A percentile compares a stretch with the other conserved stretches of the same genome.
These are phyloP conservation scores for Pammene aurita DNA, from an alignment of 2,888 invertebrate genomes.

Conservation along the genomic window DNA sequence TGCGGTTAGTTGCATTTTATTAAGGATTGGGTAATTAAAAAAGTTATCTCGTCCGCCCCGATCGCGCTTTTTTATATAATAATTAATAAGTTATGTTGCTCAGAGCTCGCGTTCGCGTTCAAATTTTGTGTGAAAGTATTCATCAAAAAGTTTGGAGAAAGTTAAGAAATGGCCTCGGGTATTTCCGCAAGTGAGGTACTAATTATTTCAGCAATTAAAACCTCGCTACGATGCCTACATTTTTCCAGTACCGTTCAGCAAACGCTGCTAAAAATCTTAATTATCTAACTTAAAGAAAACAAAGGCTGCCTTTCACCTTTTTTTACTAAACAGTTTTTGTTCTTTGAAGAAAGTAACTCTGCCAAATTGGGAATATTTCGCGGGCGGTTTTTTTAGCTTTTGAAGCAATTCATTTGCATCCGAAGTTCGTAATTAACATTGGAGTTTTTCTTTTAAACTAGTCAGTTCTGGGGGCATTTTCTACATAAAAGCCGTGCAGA, in stretches of 20 bases:
- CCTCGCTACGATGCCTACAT: slow-evolving; percentile 58
- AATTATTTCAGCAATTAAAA: slow-evolving; percentile 77
- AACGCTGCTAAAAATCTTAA: slow-evolving; percentile 66
- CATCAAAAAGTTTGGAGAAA: slow-evolving; percentile 59
- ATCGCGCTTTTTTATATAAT: slow-evolving; percentile 15
- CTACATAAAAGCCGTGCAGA: neutral
- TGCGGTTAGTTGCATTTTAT: neutral
- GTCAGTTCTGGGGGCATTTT: neutral
- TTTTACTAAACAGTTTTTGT: slow-evolving; percentile 55
- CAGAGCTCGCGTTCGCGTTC: slow-evolving; percentile 21
- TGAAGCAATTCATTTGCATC: slow-evolving; percentile 69
- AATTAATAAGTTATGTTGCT: slow-evolving; percentile 22
- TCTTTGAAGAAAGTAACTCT: slow-evolving; percentile 45
- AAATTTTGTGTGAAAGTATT: slow-evolving; percentile 50
- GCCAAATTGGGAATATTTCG: slow-evolving; percentile 58
- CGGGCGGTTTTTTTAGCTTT: slow-evolving; percentile 57
- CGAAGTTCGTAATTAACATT: slow-evolving; percentile 60
- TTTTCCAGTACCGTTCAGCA: slow-evolving; percentile 62
- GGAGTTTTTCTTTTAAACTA: slow-evolving; percentile 23
- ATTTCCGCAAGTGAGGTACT: slow-evolving; percentile 72
- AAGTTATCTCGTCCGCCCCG: neutral
- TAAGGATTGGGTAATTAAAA: neutral
- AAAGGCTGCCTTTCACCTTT: slow-evolving; percentile 64
- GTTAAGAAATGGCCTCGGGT: slow-evolving; percentile 55
- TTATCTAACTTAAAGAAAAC: slow-evolving; percentile 73